Evolutionary conservation across 2,113 vertebrate species (phyloP).

Genomic region (Nibea albiflora): DNA sequence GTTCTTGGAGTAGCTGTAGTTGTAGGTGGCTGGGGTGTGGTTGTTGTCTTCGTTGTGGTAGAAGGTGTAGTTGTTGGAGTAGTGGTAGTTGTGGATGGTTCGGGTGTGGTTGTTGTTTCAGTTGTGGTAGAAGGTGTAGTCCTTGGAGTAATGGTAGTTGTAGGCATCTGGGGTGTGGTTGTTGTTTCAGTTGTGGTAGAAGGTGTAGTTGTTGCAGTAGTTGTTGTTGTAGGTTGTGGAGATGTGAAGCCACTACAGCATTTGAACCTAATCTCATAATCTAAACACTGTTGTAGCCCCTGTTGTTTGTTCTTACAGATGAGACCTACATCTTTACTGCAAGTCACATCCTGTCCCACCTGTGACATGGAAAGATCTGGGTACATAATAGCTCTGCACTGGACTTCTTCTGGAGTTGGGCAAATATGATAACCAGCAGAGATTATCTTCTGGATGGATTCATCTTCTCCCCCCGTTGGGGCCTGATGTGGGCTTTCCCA

Average conservation of each 20-base stretch:
- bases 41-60: neutral
- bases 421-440: constrained; percentile 28
- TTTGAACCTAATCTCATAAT: constrained; percentile 66
- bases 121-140: neutral
- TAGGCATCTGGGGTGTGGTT: neutral
- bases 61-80: neutral
- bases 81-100: neutral
- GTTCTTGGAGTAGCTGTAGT: too few species aligned
- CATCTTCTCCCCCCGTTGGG: constrained; percentile 49
- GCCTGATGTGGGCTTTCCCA: constrained; percentile 11
- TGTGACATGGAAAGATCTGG: neutral
- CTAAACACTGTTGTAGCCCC: constrained; percentile 65
- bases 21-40: neutral
- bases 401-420: constrained; percentile 1
- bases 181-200: constrained; percentile 1
- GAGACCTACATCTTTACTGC: constrained; percentile 48
- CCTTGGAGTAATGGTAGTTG: neutral
- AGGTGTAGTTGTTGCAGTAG: neutral
- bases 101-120: neutral
- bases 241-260: constrained; percentile 52
- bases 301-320: constrained; percentile 79
- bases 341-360: constrained; percentile 66
- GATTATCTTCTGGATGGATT: constrained; percentile 39
- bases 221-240: neutral
- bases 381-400: constrained; percentile 59